phyloP scores from a whole-genome alignment of 2,888 invertebrate genomes.

The Petrolisthes cinctipes region DNA sequence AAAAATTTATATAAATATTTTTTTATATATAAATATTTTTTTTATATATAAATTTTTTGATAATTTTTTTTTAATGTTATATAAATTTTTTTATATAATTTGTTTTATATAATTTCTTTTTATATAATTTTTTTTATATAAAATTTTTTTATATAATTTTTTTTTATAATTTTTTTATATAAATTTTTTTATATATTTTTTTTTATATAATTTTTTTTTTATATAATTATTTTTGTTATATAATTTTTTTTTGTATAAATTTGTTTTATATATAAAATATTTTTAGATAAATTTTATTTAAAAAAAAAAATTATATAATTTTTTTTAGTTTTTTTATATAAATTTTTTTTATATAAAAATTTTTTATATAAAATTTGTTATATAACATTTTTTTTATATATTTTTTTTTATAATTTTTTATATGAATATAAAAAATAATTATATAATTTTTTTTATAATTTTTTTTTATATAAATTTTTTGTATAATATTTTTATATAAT shows the following conservation, averaged over 20 bases:
- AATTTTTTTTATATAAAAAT: background rate
- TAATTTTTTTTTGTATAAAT: background rate
- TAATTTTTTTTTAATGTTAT: background rate
- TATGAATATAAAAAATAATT: too few relatives aligned
- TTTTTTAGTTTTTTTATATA: conserved; percentile 7
- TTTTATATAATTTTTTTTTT: conserved; percentile 27
- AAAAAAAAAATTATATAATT: conserved; percentile 25
- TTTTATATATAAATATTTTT: conserved; percentile 19
- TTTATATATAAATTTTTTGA: conserved; percentile 4
- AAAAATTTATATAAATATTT: conserved; percentile 28
- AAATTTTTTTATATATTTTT: background rate
- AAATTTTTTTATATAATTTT: background rate
- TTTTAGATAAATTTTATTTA: conserved; percentile 26
- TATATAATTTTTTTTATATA: background rate
- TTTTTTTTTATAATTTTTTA: conserved; percentile 18
- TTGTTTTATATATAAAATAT: conserved; percentile 29
- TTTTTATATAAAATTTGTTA: conserved; percentile 19
- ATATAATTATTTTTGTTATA: conserved; percentile 15
- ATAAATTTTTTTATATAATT: conserved; percentile 1
- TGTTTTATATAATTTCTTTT: background rate
- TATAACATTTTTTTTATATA: conserved; percentile 26
- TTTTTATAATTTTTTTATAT: too few relatives aligned
- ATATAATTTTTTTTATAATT: too few relatives aligned
- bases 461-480: too few relatives aligned
- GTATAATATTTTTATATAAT: too few relatives aligned